Percentiles rank a stretch among this genome's conserved stretches.
Conservation (phyloP, 1,140 invertebrate species). For the Anthonomus grandis region DNA sequence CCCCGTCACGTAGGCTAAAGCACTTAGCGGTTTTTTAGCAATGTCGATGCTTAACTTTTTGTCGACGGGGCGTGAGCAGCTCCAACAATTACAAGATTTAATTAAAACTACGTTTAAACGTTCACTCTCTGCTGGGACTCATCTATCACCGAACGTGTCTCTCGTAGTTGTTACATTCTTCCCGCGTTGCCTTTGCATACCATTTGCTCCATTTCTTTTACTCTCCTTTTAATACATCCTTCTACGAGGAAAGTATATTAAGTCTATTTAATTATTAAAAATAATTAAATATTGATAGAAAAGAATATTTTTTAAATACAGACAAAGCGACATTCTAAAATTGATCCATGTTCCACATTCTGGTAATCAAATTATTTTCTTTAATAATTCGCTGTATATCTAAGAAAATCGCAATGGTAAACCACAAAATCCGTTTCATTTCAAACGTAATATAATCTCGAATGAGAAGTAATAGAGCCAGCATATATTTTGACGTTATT, state of each 20-base stretch:
- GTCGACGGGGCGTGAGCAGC: conserved; percentile 36
- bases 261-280: no score
- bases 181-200: conserved; percentile 41
- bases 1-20: conserved; percentile 42
- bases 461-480: conserved; percentile 36
- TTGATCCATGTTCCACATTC: no score
- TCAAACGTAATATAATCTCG: conserved; percentile 36
- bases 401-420: no score
- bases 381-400: no score
- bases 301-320: no score
- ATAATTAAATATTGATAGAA: no score
- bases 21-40: conserved; percentile 42
- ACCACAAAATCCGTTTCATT: conserved; percentile 34
- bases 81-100: conserved; percentile 50
- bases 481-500: conserved; percentile 46
- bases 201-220: no score
- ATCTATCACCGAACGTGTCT: conserved; percentile 48
- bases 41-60: conserved; percentile 35
- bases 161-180: conserved; percentile 39
- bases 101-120: conserved; percentile 48
- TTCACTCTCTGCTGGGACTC: conserved; percentile 45
- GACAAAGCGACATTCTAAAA: no score
- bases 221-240: no score
- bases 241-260: no score
- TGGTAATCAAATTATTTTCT: no score